Base-by-base conservation (phyloP, 2,113 vertebrate species). In the Ciconia stormi region DNA sequence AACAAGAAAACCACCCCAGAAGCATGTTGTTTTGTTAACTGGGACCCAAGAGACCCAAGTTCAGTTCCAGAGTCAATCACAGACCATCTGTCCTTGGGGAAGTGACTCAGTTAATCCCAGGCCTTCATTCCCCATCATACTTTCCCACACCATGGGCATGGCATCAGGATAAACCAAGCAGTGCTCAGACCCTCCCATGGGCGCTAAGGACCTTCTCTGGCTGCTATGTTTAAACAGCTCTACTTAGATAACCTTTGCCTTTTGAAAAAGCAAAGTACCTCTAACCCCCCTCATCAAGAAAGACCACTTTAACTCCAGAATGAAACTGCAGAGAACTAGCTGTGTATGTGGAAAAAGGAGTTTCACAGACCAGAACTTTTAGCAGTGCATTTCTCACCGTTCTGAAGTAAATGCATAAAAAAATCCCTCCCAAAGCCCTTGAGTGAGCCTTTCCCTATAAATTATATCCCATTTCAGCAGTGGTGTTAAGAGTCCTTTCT, bases 401-500 rank as follows among this genome's bases (percentile, higher is more conserved):
- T 93, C 82, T 78, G 73, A 73, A 77, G 50, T 71, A 59, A 90
- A 70, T 3, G 8, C 49, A 91, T 52, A 4, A 6, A n/a, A 85
- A 93, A 83, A 77, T n/a, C 0, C 2, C 20, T 83, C 76, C 32
- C 42, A 95, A 94, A 95, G 65, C 82, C 66, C 77, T 32, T 71
- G 49, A 95, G 38, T 21, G 56, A 78, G 85, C 29, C 72, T 67
- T 76, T 89, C 67, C 16, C 69, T 84, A 67, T 97, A 91, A 96
- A 94, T 95, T 93, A 96, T 59, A 87, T 95, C 71, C 71, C 20
- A 58, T 95, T 96, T 96, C 96, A 97, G 86, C 94, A 94, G 30
- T 81, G 67, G 85, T 71, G 69, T 69, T 94, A 89, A 87, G 20
- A 90, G 74, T 26, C 58, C 32, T 92, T 96, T 93, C 84, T 95